These are phyloP conservation scores for Neosilurus hyrtlii DNA, from an alignment of 2,797 vertebrate species.

Conservation along the genomic window DNA sequence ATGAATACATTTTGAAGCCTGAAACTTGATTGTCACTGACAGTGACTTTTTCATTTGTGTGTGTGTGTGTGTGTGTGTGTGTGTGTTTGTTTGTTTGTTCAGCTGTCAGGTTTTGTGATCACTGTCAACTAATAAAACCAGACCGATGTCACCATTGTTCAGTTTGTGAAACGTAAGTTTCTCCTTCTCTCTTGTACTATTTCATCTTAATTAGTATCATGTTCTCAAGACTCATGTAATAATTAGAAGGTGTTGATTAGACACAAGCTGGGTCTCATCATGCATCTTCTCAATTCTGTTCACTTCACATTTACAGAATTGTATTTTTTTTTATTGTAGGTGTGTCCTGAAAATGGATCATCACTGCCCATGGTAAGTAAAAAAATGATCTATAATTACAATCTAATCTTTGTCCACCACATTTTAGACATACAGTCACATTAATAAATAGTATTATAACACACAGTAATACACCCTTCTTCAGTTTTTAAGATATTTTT, in stretches of 20 bases:
- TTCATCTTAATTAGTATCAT: constrained; percentile 52
- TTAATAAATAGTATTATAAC: too few relatives aligned
- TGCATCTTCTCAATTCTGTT: constrained; percentile 37
- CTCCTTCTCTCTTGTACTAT: constrained; percentile 7
- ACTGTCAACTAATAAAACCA: constrained; percentile 96
- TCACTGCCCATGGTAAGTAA: constrained; percentile 93
- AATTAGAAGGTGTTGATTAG: constrained; percentile 52
- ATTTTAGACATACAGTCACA: background rate
- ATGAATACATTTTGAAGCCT: background rate
- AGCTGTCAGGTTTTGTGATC: constrained; percentile 97
- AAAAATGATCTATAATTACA: background rate
- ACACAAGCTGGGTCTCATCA: constrained; percentile 19
- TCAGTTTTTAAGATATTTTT: background rate
- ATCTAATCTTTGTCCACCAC: background rate
- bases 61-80: constrained; percentile 18
- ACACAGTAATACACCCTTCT: too few relatives aligned
- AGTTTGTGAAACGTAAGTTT: constrained; percentile 93
- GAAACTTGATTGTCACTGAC: background rate
- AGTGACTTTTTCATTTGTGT: background rate
- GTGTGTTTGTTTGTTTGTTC: constrained; percentile 36
- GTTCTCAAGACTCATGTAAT: constrained; percentile 50
- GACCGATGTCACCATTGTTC: constrained; percentile 98
- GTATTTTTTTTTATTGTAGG: constrained; percentile 64
- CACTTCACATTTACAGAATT: constrained; percentile 17
- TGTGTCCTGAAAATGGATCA: constrained; percentile 99